These are phyloP conservation scores for Nudaria mundana DNA, from an alignment of 2,888 invertebrate genomes.

Conservation along the genomic window DNA sequence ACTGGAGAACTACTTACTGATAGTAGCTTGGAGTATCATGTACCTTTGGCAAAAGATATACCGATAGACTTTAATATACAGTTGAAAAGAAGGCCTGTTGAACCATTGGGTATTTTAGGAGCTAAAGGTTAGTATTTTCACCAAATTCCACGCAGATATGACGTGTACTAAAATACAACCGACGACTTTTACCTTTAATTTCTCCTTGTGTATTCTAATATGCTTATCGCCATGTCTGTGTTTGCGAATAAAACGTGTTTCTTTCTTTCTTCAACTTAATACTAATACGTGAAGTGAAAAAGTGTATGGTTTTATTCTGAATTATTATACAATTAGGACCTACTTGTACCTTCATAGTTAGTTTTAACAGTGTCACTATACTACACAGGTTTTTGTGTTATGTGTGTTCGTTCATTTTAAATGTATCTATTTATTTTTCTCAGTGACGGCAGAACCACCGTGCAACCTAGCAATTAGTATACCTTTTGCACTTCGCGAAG, in stretches of 20 bases:
- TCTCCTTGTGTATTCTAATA: too few species aligned
- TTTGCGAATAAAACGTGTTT: too few species aligned
- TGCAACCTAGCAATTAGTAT: slow-evolving; percentile 66
- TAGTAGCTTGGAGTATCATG: slow-evolving; percentile 90
- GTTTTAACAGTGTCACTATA: background rate
- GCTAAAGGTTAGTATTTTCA: slow-evolving; percentile 54
- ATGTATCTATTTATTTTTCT: too few species aligned
- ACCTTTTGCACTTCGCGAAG: slow-evolving; percentile 83
- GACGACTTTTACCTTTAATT: too few species aligned
- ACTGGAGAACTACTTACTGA: slow-evolving; percentile 87
- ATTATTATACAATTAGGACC: too few species aligned
- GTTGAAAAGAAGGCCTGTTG: slow-evolving; percentile 83
- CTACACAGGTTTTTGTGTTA: background rate
- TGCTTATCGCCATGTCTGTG: too few species aligned
- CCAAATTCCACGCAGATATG: too few species aligned
- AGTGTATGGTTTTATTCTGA: too few species aligned
- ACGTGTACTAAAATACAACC: too few species aligned
- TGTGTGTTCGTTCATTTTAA: background rate
- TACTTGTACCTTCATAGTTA: too few species aligned
- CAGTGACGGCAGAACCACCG: slow-evolving; percentile 79
- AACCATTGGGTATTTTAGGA: slow-evolving; percentile 74
- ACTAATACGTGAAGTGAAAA: too few species aligned
- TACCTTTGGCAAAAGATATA: slow-evolving; percentile 88
- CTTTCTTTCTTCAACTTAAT: too few species aligned
- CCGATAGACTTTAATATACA: slow-evolving; percentile 87